Evolutionary conservation across 2,888 invertebrate species (phyloP).

Genomic region (Amblyjoppa fuscipennis): DNA sequence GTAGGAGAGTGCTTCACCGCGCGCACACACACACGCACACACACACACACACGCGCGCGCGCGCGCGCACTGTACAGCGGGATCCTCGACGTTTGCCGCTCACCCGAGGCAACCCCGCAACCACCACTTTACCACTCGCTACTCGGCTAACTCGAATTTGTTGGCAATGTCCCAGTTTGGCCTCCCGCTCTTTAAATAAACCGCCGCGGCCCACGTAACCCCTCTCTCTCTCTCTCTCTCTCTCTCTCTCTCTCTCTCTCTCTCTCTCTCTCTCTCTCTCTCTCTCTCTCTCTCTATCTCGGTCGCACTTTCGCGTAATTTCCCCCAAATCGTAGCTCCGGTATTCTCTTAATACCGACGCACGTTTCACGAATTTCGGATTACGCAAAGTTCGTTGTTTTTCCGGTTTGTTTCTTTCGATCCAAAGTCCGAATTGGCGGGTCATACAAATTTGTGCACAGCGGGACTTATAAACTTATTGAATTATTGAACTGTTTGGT

Average conservation of each 20-base stretch:
- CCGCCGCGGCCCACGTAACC: constrained; percentile 37
- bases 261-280: constrained; percentile 12
- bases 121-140: constrained; percentile 80
- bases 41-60: no score
- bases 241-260: constrained; percentile 19
- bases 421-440: no score
- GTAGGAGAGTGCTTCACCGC: not conserved
- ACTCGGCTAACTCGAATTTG: constrained; percentile 81
- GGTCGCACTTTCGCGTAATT: constrained; percentile 56
- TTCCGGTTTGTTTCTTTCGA: not conserved
- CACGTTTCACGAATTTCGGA: not conserved
- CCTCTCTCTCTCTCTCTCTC: constrained; percentile 8
- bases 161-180: constrained; percentile 82
- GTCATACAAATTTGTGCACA: no score
- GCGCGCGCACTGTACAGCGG: constrained; percentile 2
- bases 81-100: constrained; percentile 75
- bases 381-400: not conserved
- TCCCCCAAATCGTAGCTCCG: constrained; percentile 10
- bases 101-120: constrained; percentile 73
- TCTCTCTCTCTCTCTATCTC: constrained; percentile 16
- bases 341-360: constrained; percentile 1
- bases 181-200: constrained; percentile 78
- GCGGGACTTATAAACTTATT: no score
- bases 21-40: no score
- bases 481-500: no score